Base-by-base conservation (phyloP, 2,797 vertebrate genomes). In the Gymnoscopelus microlampas region DNA sequence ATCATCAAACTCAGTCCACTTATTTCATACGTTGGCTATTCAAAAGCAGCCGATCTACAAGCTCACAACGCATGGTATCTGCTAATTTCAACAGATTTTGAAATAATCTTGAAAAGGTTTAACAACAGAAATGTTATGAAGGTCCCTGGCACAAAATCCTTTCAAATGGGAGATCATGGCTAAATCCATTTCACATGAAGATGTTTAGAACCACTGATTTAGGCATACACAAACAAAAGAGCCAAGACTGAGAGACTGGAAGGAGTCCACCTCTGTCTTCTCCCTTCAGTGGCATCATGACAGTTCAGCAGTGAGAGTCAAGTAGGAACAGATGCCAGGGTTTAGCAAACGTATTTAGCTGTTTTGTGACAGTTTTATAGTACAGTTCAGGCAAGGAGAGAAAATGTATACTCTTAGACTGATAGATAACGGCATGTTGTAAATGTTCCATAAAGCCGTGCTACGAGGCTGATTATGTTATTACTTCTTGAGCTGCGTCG, bases 401-500 rank as follows among this genome's bases (percentile, higher is more conserved):
- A 53, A 24, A 53, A 60, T 39, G 6, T 32, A 56, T 7, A 11
- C 35, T 35, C 3, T 39, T 39, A 39, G 35, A 39, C 35, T 39
- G 35, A 24, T 23, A 51, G 60, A 65, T 44, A 48, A 35, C 7
- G 13, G 56, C 29, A 44, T n/a, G 14, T 60, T 23, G 54, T 53
- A 53, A 26, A 58, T 44, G 60, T 53, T 74, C 49, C 51, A 8
- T 50, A 35, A 69, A 63, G 44, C 15, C 24, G 13, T 24, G 15
- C 44, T 23, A 23, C 19, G 44, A 24, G 47, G 29, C 58, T 29
- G 56, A 15, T 8, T 3, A 53, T 53, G 56, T 35, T 60, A 53
- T 12, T 69, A 65, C 59, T 65, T 76, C 14, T 58, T 10, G 15
- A 39, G 32, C 12, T 19, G 44, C 15, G 53, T 59, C 48, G 70